Evolutionary conservation across 92 coral and sea anemone genomes (phyloP).

Genomic region (Zoanthus sociatus): DNA sequence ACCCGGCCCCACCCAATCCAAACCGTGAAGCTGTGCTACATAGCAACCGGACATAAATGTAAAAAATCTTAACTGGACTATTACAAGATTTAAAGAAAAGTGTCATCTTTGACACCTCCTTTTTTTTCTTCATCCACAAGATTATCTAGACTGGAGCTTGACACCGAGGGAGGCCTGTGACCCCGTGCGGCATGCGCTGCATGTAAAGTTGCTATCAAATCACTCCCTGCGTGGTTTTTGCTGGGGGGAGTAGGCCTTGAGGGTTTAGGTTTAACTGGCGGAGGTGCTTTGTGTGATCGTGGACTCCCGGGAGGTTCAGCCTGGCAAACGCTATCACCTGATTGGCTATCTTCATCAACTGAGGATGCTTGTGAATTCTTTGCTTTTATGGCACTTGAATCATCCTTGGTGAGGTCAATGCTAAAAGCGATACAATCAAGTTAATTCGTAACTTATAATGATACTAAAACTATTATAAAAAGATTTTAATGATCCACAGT

Average conservation of each 20-base stretch:
- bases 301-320: constrained; percentile 73
- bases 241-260: constrained; percentile 74
- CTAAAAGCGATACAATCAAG: background rate
- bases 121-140: constrained; percentile 53
- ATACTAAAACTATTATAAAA: no score
- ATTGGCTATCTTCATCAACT: constrained; percentile 44
- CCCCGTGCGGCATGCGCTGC: constrained; percentile 86
- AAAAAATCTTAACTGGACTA: background rate
- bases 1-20: no score
- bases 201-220: constrained; percentile 79
- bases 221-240: constrained; percentile 69
- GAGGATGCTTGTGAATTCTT: constrained; percentile 13
- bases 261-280: constrained; percentile 93
- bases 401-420: constrained; percentile 36
- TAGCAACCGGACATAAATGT: no score
- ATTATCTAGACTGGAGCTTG: constrained; percentile 49
- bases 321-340: constrained; percentile 74
- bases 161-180: constrained; percentile 59
- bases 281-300: constrained; percentile 74
- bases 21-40: no score
- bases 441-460: no score
- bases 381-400: constrained; percentile 48
- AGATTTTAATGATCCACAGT: no score
- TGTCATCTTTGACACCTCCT: constrained; percentile 73
- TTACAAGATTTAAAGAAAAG: constrained; percentile 35